These are phyloP conservation scores for Coleophora deauratella DNA, from an alignment of 2,888 invertebrate species.

Conservation along the genomic window DNA sequence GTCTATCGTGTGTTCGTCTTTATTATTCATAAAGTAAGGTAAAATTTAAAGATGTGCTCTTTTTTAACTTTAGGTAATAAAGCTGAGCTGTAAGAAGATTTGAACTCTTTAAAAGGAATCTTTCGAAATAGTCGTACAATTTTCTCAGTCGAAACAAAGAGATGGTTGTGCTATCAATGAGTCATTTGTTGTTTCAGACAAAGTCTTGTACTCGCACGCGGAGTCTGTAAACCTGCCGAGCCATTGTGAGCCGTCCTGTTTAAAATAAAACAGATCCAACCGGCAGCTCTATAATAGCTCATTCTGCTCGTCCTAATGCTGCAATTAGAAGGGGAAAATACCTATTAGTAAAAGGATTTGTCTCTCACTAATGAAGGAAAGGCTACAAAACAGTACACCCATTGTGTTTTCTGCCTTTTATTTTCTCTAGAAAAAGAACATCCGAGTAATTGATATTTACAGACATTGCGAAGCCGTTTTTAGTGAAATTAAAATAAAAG, in stretches of 20 bases:
- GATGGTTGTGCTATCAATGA: constrained; percentile 21
- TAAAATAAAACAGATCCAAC: constrained; percentile 24
- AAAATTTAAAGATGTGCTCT: no score
- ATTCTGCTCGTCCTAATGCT: constrained; percentile 9
- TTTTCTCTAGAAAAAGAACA: constrained; percentile 31
- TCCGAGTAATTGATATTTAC: constrained; percentile 45
- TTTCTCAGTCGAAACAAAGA: no score
- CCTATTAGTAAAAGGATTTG: constrained; percentile 50
- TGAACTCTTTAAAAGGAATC: no score
- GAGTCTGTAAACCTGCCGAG: constrained; percentile 27
- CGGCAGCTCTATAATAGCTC: constrained; percentile 7
- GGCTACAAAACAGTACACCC: constrained; percentile 38
- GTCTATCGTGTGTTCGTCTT: no score
- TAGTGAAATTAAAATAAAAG: constrained; percentile 34
- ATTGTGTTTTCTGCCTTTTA: constrained; percentile 14
- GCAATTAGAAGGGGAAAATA: constrained; percentile 10
- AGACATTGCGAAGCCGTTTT: constrained; percentile 30
- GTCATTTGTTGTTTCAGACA: constrained; percentile 27
- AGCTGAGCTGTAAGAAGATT: no score
- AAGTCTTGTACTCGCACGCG: constrained; percentile 28
- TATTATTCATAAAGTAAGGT: no score
- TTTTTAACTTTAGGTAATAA: no score
- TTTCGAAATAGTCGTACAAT: no score
- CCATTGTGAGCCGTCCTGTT: constrained; percentile 38
- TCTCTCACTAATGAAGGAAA: constrained; percentile 59